phyloP scores from a whole-genome alignment of 2,888 invertebrate species.

The Dorcus hopei region DNA sequence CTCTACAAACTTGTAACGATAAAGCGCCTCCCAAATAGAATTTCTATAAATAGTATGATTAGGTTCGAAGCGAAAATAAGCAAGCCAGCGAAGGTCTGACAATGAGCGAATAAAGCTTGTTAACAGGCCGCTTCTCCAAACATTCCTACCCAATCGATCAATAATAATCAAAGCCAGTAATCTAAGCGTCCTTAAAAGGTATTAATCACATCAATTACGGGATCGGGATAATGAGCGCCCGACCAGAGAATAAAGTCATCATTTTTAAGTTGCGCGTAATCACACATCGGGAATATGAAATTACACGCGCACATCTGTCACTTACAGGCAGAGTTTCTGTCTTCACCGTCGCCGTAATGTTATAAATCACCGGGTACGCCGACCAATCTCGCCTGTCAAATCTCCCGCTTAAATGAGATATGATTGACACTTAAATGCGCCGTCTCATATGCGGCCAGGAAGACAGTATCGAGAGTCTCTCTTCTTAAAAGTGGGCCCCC shows the following conservation, averaged over 20 bases:
- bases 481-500: neutral
- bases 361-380: conserved; percentile 46
- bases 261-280: conserved; percentile 45
- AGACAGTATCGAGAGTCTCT: conserved; percentile 7
- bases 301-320: conserved; percentile 47
- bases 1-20: no score
- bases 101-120: conserved; percentile 14
- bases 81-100: neutral
- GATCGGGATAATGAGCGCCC: conserved; percentile 27
- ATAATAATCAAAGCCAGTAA: conserved; percentile 31
- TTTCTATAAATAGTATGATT: no score
- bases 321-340: conserved; percentile 43
- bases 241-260: conserved; percentile 42
- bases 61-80: no score
- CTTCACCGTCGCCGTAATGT: conserved; percentile 40
- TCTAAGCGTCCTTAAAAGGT: conserved; percentile 33
- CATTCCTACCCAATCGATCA: conserved; percentile 28
- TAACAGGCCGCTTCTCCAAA: conserved; percentile 9
- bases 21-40: no score
- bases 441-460: conserved; percentile 30
- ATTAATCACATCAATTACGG: conserved; percentile 38
- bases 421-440: conserved; percentile 49
- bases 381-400: conserved; percentile 47
- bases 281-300: conserved; percentile 42
- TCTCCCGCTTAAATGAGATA: conserved; percentile 46